phyloP scores from a whole-genome alignment of 2,113 vertebrate species.

The Chloebia gouldiae region DNA sequence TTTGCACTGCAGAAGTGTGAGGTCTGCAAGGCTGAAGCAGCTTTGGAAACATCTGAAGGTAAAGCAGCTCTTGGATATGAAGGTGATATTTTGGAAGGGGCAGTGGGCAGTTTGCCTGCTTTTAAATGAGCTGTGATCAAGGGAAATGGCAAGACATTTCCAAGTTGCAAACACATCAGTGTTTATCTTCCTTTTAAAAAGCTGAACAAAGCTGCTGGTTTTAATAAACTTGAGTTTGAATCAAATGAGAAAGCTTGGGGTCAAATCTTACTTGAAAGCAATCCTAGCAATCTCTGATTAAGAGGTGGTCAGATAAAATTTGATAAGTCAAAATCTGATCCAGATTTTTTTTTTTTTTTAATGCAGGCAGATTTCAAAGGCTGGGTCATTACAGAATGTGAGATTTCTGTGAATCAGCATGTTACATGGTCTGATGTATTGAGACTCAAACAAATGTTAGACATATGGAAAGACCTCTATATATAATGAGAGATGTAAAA shows the following conservation, averaged over 20 bases:
- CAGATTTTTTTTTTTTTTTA: background rate
- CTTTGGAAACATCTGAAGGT: background rate
- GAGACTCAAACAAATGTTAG: constrained; percentile 60
- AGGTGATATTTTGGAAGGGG: background rate
- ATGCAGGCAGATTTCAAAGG: constrained; percentile 38
- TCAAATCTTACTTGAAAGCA: constrained; percentile 12
- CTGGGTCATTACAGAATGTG: constrained; percentile 49
- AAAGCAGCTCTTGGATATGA: background rate
- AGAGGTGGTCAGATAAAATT: constrained; percentile 26
- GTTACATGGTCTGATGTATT: constrained; percentile 51
- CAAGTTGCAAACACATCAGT: background rate
- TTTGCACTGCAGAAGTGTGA: background rate
- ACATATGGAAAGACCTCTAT: constrained; percentile 62
- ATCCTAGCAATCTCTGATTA: background rate
- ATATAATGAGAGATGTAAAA: constrained; percentile 60
- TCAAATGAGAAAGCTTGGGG: background rate
- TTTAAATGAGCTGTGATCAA: background rate
- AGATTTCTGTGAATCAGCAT: constrained; percentile 65
- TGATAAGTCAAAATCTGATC: constrained; percentile 42
- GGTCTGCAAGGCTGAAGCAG: fast-evolving
- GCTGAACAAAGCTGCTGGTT: background rate
- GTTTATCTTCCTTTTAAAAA: background rate
- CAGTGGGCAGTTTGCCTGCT: background rate
- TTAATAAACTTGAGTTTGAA: background rate
- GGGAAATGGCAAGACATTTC: background rate